phyloP scores from a whole-genome alignment of 2,888 invertebrate species.

The Mantis religiosa region DNA sequence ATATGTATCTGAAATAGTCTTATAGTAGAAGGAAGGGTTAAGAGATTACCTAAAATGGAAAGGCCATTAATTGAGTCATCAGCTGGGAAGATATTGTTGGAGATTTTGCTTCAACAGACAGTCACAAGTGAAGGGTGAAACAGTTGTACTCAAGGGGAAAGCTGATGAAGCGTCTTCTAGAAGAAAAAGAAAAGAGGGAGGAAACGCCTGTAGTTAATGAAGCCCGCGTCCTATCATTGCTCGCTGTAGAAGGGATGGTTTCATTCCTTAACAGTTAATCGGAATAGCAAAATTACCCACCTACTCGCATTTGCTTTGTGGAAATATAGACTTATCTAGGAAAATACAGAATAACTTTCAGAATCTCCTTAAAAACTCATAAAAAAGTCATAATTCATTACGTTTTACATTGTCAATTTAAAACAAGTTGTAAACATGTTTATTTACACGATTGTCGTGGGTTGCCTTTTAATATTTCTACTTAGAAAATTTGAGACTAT shows the following conservation, averaged over 20 bases:
- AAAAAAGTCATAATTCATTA: too few species aligned
- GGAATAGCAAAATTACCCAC: background rate
- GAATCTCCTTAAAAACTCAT: too few species aligned
- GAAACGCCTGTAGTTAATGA: background rate
- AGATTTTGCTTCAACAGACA: background rate
- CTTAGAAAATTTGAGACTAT: too few species aligned
- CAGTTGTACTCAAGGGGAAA: constrained; percentile 7
- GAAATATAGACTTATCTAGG: too few species aligned
- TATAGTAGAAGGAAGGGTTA: background rate
- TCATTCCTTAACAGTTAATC: background rate
- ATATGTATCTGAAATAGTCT: background rate
- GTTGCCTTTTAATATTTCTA: too few species aligned
- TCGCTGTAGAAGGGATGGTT: background rate
- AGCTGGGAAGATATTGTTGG: constrained; percentile 1
- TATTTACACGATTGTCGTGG: too few species aligned
- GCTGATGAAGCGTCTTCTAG: background rate
- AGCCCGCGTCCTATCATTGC: background rate
- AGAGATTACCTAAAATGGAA: background rate
- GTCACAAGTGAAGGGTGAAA: constrained; percentile 14
- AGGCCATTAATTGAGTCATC: constrained; percentile 9
- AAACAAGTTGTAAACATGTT: too few species aligned
- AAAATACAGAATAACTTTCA: too few species aligned
- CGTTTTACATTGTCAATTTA: too few species aligned
- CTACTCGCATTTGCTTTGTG: background rate
- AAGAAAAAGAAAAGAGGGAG: constrained; percentile 7